Base-by-base conservation (phyloP, 2,113 vertebrate species). In the Taurulus bubalis region DNA sequence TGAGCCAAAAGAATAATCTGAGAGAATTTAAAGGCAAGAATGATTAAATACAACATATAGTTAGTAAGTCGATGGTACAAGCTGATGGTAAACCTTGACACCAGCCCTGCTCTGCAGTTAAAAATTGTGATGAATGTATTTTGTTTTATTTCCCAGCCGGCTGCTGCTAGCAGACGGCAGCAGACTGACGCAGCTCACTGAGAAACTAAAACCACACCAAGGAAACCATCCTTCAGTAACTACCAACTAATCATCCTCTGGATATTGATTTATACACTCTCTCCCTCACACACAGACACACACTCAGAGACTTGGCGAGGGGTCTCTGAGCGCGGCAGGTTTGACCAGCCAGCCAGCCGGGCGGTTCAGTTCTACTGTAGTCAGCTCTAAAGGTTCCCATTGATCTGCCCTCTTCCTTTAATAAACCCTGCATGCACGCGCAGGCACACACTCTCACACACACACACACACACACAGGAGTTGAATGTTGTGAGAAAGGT, bases 301-400 rank as follows among this genome's bases (percentile, higher is more conserved):
- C 32, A 18, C 32, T 12, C 53, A 30, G 8, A 80, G 45, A 64
- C 56, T 34, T 56, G 67, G 80, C 20, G 36, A 81, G 83, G 76
- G 78, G 87, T 85, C 82, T 90, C 85, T 83, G 81, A 89, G 83
- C 76, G 22, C 51, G 56, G 80, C 45, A 12, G 83, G 84, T 84
- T 86, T 80, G 90, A 86, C 80, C 85, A 90, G 87, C 66, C 85
- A 89, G 90, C 77, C 90, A 85, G 88, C 75, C 80, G 64, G 89
- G 84, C 75, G 70, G 76, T 86, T 88, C 88, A 85, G 80, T 92
- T 91, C 88, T 90, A 89, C 92, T 90, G 88, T 88, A 90, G 92
- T 93, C 92, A 93, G 92, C 90, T 92, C 71, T 81, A 89, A 93
- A 91, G 91, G 87, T 88, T 92, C 75, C 77, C 88, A 93, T 93